Evolutionary conservation across 1,140 invertebrate genomes (phyloP).

Genomic region (Hycleus phaleratus): DNA sequence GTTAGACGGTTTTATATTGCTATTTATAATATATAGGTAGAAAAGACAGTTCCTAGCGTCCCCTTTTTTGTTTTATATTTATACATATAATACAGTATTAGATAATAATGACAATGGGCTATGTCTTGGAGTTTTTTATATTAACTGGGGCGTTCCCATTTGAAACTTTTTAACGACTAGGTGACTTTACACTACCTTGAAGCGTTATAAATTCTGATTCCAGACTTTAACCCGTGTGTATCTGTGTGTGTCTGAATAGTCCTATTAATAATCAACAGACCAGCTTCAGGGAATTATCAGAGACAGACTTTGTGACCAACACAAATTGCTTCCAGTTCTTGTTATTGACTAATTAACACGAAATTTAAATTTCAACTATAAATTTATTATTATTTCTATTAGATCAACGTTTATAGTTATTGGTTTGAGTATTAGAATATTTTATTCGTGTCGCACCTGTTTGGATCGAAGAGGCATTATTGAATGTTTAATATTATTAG

Average conservation of each 20-base stretch:
- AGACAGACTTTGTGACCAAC: too few species aligned
- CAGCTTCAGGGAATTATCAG: too few species aligned
- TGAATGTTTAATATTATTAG: constrained; percentile 2
- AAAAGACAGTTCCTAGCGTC: constrained; percentile 11
- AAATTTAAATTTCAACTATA: too few species aligned
- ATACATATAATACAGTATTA: constrained; percentile 2
- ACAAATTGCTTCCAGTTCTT: too few species aligned
- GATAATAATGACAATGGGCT: constrained; percentile 11
- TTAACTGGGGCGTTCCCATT: constrained; percentile 13
- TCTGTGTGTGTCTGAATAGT: too few species aligned
- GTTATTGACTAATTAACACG: too few species aligned
- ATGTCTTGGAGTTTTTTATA: constrained; percentile 7
- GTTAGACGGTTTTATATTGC: constrained; percentile 10
- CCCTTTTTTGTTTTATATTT: constrained; percentile 8
- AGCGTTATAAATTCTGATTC: constrained; percentile 8
- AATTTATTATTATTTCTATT: too few species aligned
- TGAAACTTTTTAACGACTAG: constrained; percentile 11
- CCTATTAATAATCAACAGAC: too few species aligned
- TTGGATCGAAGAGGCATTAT: not conserved
- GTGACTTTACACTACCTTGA: constrained; percentile 7
- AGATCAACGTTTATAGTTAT: not conserved
- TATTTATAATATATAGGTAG: constrained; percentile 14
- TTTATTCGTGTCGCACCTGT: not conserved
- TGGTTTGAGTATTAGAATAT: not conserved
- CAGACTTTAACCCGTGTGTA: not conserved